Conservation (phyloP, 2,113 vertebrate genomes). For the Aphyosemion australe region DNA sequence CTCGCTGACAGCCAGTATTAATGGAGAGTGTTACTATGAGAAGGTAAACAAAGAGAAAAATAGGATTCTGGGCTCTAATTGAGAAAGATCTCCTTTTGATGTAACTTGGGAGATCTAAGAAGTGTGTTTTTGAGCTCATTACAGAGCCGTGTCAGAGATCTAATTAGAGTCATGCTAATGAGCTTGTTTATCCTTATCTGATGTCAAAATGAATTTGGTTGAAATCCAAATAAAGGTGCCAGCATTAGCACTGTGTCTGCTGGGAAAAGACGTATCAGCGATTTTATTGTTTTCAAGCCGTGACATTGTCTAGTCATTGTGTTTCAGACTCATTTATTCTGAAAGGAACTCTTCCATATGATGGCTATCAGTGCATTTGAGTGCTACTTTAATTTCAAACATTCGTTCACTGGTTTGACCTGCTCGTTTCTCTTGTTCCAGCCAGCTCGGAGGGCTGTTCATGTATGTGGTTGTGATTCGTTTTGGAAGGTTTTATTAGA, state of each 20-base stretch:
- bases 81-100: slow-evolving; percentile 77
- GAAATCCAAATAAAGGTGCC: slow-evolving; percentile 62
- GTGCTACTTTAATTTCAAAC: too few species aligned
- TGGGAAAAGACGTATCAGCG: slow-evolving; percentile 21
- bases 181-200: slow-evolving; percentile 75
- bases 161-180: slow-evolving; percentile 80
- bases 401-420: too few species aligned
- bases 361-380: neutral
- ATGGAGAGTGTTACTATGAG: slow-evolving; percentile 32
- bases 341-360: neutral
- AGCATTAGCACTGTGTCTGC: slow-evolving; percentile 42
- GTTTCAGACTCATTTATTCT: slow-evolving; percentile 3
- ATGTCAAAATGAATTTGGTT: slow-evolving; percentile 68
- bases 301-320: slow-evolving; percentile 1
- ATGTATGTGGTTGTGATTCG: slow-evolving; percentile 8
- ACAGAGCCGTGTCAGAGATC: slow-evolving; percentile 63
- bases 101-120: slow-evolving; percentile 74
- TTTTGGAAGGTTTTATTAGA: slow-evolving; percentile 43
- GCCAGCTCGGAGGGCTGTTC: neutral
- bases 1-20: slow-evolving; percentile 47
- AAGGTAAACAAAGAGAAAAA: slow-evolving; percentile 75
- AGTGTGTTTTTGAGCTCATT: slow-evolving; percentile 71
- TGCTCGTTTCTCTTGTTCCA: too few species aligned
- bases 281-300: slow-evolving; percentile 38
- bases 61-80: slow-evolving; percentile 65